Evolutionary conservation across 1,140 invertebrate genomes (phyloP).

Genomic region (Ceratosolen fusciceps): DNA sequence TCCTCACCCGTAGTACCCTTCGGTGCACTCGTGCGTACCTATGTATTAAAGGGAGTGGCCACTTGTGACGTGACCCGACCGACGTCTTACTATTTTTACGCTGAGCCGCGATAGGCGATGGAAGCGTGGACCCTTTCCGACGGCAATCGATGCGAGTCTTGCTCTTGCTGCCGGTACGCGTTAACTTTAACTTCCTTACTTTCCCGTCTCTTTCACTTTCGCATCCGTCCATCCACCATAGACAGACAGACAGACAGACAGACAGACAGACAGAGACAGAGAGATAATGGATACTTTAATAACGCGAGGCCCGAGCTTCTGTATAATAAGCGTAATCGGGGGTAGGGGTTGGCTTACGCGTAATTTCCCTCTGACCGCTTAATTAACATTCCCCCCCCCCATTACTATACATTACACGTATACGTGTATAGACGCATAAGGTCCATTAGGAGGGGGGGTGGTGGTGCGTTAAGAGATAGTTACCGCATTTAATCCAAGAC

Average conservation of each 20-base stretch:
- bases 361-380: too few relatives aligned
- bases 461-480: constrained; percentile 1
- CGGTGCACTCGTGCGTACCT: neutral
- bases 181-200: neutral
- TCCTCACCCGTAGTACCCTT: too few relatives aligned
- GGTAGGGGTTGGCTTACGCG: too few relatives aligned
- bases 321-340: too few relatives aligned
- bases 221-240: too few relatives aligned
- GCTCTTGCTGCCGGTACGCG: constrained; percentile 4
- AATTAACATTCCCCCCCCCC: too few relatives aligned
- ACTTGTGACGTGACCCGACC: constrained; percentile 1
- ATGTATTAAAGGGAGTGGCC: constrained; percentile 42
- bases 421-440: neutral
- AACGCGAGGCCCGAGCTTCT: too few relatives aligned
- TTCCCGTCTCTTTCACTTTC: too few relatives aligned
- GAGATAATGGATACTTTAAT: too few relatives aligned
- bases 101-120: neutral
- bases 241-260: too few relatives aligned
- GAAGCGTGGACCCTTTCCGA: neutral
- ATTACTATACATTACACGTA: neutral
- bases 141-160: neutral
- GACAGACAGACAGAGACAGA: too few relatives aligned
- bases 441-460: neutral
- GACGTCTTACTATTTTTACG: constrained; percentile 4
- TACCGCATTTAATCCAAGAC: constrained; percentile 33